phyloP scores from a whole-genome alignment of 2,888 invertebrate species.

The Drosophila pseudotalamancana region DNA sequence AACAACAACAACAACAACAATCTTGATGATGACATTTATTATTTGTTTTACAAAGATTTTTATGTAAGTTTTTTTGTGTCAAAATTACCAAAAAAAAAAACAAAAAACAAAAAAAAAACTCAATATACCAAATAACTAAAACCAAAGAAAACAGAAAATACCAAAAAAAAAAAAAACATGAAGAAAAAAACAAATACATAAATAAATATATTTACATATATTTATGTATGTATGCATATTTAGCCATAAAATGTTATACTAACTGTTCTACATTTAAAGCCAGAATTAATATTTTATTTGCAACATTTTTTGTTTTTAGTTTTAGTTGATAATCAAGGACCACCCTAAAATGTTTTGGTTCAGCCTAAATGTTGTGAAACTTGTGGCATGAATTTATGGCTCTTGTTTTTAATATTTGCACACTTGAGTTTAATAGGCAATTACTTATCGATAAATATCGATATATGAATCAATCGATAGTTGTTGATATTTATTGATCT shows the following conservation, averaged over 20 bases:
- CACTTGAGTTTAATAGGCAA: too few species aligned
- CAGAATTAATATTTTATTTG: too few species aligned
- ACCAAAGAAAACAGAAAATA: not conserved
- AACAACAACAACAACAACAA: conserved; percentile 68
- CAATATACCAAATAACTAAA: conserved; percentile 9
- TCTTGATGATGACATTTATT: conserved; percentile 80
- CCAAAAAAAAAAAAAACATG: not conserved
- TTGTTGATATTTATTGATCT: too few species aligned
- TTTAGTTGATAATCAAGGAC: too few species aligned
- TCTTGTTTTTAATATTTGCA: too few species aligned
- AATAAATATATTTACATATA: not conserved
- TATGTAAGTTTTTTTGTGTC: conserved; percentile 78
- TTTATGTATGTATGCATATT: too few species aligned
- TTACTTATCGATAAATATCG: too few species aligned
- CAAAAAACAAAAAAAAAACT: not conserved
- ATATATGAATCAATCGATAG: too few species aligned
- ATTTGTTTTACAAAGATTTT: conserved; percentile 83
- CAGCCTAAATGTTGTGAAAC: too few species aligned
- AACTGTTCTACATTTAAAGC: not conserved
- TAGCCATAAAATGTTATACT: too few species aligned
- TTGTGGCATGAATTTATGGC: too few species aligned
- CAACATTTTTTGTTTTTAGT: too few species aligned
- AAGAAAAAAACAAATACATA: not conserved
- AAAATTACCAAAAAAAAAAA: conserved; percentile 11
- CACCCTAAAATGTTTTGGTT: not conserved